Conservation (phyloP, 2,113 vertebrate genomes). For the Synchiropus splendidus region DNA sequence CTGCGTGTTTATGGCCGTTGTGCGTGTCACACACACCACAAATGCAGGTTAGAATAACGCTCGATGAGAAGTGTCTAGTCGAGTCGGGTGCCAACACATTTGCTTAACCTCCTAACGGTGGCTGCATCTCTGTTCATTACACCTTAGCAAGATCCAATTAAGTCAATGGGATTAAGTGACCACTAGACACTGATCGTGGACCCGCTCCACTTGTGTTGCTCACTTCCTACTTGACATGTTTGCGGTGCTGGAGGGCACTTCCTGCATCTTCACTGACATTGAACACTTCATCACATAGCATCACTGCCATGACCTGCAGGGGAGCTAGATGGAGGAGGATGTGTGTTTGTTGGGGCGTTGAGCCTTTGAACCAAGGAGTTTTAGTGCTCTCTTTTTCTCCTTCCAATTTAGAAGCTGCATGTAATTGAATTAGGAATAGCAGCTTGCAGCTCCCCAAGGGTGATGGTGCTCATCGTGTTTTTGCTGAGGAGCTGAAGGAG, state of each 20-base stretch:
- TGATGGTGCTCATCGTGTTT: no score
- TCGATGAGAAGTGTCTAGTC: no score
- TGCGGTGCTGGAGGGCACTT: conserved; percentile 11
- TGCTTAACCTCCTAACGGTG: no score
- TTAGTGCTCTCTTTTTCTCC: no score
- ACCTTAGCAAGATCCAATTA: not conserved
- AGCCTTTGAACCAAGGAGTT: not conserved
- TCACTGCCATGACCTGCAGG: conserved; percentile 14
- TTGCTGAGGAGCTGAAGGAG: no score
- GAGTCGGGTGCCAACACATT: no score
- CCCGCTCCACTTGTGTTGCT: conserved; percentile 14
- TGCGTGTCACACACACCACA: no score
- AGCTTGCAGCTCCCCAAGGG: no score
- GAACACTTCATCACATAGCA: conserved; percentile 21
- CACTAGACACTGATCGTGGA: conserved; percentile 20
- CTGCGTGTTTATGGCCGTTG: not conserved
- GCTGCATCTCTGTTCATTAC: conserved; percentile 13
- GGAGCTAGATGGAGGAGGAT: conserved; percentile 4
- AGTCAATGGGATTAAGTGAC: conserved; percentile 36
- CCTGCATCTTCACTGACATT: conserved; percentile 18
- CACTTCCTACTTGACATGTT: conserved; percentile 12
- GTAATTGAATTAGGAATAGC: no score
- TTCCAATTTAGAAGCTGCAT: no score
- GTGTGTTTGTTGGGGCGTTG: not conserved
- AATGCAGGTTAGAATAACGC: no score